Conservation (phyloP, 2,797 vertebrate genomes). For the Chaetophractus vellerosus region DNA sequence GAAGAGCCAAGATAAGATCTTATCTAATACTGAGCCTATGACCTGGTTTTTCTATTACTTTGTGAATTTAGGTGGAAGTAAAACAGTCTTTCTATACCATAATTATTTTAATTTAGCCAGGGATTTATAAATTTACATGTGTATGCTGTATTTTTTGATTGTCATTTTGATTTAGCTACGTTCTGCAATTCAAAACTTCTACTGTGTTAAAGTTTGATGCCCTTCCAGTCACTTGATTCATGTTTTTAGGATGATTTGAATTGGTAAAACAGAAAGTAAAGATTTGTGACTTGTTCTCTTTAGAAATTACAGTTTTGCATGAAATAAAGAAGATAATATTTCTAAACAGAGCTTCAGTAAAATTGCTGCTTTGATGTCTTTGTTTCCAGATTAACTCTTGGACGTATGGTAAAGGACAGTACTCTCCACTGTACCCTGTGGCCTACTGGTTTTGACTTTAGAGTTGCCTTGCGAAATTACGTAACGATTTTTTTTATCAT, state of each 20-base stretch:
- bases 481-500: neutral
- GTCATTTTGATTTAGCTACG: neutral
- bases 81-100: neutral
- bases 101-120: slow-evolving; percentile 24
- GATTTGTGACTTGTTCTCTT: slow-evolving; percentile 11
- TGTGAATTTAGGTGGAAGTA: slow-evolving; percentile 47
- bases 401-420: neutral
- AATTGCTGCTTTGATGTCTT: slow-evolving; percentile 56
- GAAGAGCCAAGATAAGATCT: slow-evolving; percentile 18
- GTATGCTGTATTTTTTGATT: neutral
- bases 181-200: slow-evolving; percentile 28
- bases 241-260: slow-evolving; percentile 46
- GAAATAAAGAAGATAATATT: slow-evolving; percentile 14
- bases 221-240: slow-evolving; percentile 1
- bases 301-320: slow-evolving; percentile 64
- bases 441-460: slow-evolving; percentile 32
- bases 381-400: neutral
- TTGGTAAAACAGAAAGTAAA: slow-evolving; percentile 53
- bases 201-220: neutral
- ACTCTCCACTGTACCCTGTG: neutral
- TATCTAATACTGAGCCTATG: neutral
- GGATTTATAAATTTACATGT: slow-evolving; percentile 5
- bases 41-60: slow-evolving; percentile 53
- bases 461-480: neutral
- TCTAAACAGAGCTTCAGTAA: slow-evolving; percentile 51